These are phyloP conservation scores for Falco berigora DNA, from an alignment of 2,797 vertebrate genomes.

Conservation along the genomic window DNA sequence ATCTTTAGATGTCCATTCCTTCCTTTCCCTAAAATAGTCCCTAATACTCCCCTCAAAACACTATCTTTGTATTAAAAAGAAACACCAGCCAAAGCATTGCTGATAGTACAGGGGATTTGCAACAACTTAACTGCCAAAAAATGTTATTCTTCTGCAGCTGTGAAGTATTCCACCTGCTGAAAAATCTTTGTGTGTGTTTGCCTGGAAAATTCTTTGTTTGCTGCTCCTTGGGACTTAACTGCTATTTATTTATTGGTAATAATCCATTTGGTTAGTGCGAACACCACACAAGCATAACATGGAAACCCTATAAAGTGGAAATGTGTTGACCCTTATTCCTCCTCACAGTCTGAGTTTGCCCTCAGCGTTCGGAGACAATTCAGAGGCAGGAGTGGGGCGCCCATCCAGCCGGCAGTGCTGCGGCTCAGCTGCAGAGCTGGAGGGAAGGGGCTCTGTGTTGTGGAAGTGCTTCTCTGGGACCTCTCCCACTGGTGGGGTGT, in stretches of 20 bases:
- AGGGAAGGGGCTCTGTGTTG: rapidly evolving
- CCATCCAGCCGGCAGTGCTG: not conserved
- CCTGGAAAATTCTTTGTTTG: not conserved
- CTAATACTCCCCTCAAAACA: not conserved
- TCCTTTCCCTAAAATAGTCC: not conserved
- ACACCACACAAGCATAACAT: not conserved
- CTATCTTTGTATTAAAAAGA: not conserved
- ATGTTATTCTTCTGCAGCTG: not conserved
- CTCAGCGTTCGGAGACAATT: no score
- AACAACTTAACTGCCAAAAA: not conserved
- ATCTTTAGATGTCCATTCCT: not conserved
- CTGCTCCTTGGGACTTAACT: not conserved
- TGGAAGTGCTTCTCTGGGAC: not conserved
- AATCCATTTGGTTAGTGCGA: not conserved
- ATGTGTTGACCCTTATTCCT: not conserved
- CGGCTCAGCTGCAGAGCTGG: not conserved
- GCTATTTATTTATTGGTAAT: not conserved
- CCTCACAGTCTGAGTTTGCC: not conserved
- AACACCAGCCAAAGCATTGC: not conserved
- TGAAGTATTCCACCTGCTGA: not conserved
- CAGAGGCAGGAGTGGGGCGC: not conserved
- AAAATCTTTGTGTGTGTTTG: not conserved
- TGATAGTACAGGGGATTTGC: not conserved
- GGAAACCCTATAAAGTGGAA: not conserved
- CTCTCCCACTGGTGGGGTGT: not conserved